A percentile compares a stretch with the other conserved stretches of the same genome.
These are phyloP conservation scores for Enteromius afrohamiltoni DNA, from an alignment of 2,797 vertebrate species.

Conservation along the genomic window DNA sequence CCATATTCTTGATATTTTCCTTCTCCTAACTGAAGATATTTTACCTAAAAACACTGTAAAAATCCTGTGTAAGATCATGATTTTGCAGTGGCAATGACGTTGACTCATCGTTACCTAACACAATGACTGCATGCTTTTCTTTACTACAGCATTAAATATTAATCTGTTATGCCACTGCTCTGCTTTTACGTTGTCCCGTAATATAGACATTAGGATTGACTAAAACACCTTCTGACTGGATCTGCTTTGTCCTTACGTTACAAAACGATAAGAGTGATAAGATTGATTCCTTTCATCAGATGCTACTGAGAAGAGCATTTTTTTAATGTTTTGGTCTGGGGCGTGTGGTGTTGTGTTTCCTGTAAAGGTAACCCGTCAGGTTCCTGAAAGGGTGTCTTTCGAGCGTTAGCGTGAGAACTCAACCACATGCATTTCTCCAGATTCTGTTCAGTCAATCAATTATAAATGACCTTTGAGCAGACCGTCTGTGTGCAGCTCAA, in stretches of 20 bases:
- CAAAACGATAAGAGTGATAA: neutral
- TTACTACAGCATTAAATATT: slow-evolving; percentile 36
- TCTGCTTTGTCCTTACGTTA: neutral
- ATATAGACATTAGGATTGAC: slow-evolving; percentile 6
- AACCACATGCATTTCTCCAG: slow-evolving; percentile 30
- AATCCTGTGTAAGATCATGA: neutral
- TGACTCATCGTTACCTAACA: slow-evolving; percentile 23
- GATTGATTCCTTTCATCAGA: neutral
- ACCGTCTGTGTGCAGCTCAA: neutral
- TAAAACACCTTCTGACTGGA: neutral
- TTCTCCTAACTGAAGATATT: neutral
- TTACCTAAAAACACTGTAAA: neutral
- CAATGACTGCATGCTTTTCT: slow-evolving; percentile 10
- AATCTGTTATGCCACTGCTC: slow-evolving; percentile 8
- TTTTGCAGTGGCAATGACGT: neutral
- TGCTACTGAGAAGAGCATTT: neutral
- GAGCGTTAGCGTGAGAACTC: slow-evolving; percentile 48
- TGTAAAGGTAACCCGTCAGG: slow-evolving; percentile 31
- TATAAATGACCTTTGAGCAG: slow-evolving; percentile 48
- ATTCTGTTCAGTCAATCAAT: slow-evolving; percentile 51
- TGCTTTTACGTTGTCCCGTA: slow-evolving; percentile 1
- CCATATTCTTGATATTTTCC: slow-evolving; percentile 1
- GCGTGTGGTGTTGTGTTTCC: neutral
- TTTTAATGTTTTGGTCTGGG: neutral
- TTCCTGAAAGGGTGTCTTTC: slow-evolving; percentile 43